Conservation (phyloP, 2,113 vertebrate species). For the Halichoerus grypus region DNA sequence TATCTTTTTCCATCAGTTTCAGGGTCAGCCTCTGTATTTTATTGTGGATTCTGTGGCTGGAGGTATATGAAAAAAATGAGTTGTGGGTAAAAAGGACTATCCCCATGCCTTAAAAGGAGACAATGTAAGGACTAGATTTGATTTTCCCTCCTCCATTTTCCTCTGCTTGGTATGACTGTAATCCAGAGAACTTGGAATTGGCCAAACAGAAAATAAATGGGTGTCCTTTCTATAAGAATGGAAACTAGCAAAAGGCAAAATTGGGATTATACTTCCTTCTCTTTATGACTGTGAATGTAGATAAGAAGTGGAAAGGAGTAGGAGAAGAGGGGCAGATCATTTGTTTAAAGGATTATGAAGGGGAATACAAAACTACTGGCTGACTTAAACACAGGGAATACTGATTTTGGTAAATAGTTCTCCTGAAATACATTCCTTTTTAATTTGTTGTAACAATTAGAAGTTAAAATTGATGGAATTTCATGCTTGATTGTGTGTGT, state of each 20-base stretch:
- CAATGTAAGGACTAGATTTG: not conserved
- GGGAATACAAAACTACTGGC: not conserved
- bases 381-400: not conserved
- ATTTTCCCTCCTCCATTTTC: not conserved
- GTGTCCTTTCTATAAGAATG: not conserved
- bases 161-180: not conserved
- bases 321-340: not conserved
- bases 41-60: not conserved
- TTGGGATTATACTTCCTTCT: not conserved
- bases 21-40: not conserved
- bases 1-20: not conserved
- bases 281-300: not conserved
- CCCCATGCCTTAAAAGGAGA: not conserved
- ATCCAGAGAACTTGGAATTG: not conserved
- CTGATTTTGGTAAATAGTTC: conserved; percentile 45
- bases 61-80: not conserved
- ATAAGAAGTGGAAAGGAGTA: not conserved
- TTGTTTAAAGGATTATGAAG: not conserved
- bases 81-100: not conserved
- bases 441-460: not conserved
- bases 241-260: not conserved
- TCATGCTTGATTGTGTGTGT: not conserved
- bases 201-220: not conserved
- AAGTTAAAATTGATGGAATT: not conserved
- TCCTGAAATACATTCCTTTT: not conserved